Conservation (phyloP, 2,113 vertebrate genomes). For the Leucosticte australis region DNA sequence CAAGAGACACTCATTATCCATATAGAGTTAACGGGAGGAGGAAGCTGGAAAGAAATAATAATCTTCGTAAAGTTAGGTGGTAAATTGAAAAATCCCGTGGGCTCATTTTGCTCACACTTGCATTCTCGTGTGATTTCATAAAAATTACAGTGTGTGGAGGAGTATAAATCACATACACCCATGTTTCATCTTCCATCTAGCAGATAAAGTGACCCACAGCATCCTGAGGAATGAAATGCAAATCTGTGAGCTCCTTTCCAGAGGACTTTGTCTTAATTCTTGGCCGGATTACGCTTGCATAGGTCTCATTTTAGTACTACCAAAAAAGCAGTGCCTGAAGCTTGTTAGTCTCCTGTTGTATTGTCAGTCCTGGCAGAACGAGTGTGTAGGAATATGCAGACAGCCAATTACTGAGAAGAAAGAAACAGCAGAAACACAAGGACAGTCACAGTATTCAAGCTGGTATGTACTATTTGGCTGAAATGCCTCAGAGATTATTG, state of each 20-base stretch:
- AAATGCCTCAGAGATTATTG: conserved; percentile 7
- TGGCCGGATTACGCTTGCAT: background rate
- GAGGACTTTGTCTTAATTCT: background rate
- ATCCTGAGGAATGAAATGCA: background rate
- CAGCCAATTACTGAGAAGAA: background rate
- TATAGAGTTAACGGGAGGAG: background rate
- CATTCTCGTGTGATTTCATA: background rate
- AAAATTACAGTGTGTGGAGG: background rate
- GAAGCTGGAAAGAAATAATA: background rate
- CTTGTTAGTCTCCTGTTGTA: background rate
- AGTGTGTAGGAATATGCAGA: background rate
- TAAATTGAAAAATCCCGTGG: background rate
- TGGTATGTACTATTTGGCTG: conserved; percentile 7
- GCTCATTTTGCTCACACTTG: background rate
- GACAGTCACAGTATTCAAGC: background rate
- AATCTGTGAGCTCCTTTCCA: background rate
- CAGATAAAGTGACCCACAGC: background rate
- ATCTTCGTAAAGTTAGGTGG: background rate
- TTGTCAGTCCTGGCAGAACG: background rate
- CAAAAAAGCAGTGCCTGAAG: background rate
- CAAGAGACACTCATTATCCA: fast-evolving
- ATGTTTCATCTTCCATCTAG: fast-evolving
- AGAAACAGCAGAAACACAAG: background rate
- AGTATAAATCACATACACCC: background rate
- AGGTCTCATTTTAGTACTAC: background rate